Conservation (phyloP, 1,140 invertebrate species). For the Cheumatopsyche charites region DNA sequence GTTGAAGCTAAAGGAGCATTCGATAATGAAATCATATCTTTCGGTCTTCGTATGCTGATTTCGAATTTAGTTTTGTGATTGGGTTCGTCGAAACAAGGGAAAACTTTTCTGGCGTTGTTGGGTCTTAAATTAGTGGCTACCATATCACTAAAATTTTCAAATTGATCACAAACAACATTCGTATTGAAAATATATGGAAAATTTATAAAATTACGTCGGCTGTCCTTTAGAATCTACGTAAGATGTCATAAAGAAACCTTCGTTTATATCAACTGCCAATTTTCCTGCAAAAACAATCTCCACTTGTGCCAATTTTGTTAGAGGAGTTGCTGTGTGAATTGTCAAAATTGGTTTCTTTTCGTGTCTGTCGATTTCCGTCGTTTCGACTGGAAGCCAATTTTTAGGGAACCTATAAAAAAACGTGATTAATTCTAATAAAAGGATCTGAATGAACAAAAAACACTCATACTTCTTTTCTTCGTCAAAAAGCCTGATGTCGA, state of each 20-base stretch:
- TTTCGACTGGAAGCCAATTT: not conserved
- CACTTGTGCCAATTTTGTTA: conserved; percentile 62
- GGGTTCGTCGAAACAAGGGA: conserved; percentile 94
- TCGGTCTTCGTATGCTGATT: conserved; percentile 68
- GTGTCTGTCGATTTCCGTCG: conserved; percentile 52
- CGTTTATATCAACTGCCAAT: conserved; percentile 62
- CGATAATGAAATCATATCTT: conserved; percentile 65
- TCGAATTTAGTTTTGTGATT: conserved; percentile 76
- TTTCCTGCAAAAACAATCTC: conserved; percentile 66
- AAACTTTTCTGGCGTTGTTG: conserved; percentile 81
- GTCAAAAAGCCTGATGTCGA: conserved; percentile 51
- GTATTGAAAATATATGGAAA: too few species aligned
- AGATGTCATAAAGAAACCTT: conserved; percentile 67
- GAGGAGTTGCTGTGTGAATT: conserved; percentile 62
- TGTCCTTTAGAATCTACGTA: conserved; percentile 19
- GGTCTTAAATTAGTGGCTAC: conserved; percentile 80
- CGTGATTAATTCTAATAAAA: not conserved
- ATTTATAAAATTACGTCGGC: conserved; percentile 6
- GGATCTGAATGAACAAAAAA: conserved; percentile 14
- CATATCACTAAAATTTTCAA: conserved; percentile 51
- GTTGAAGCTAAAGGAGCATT: conserved; percentile 67
- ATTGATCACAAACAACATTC: not conserved
- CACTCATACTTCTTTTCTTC: conserved; percentile 35
- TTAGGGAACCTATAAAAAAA: not conserved
- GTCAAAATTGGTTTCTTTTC: conserved; percentile 63